Percentiles rank a stretch among this genome's conserved stretches.
Evolutionary conservation across 2,888 invertebrate species (phyloP).

Genomic region (Imbricaverruca yamaguchii): DNA sequence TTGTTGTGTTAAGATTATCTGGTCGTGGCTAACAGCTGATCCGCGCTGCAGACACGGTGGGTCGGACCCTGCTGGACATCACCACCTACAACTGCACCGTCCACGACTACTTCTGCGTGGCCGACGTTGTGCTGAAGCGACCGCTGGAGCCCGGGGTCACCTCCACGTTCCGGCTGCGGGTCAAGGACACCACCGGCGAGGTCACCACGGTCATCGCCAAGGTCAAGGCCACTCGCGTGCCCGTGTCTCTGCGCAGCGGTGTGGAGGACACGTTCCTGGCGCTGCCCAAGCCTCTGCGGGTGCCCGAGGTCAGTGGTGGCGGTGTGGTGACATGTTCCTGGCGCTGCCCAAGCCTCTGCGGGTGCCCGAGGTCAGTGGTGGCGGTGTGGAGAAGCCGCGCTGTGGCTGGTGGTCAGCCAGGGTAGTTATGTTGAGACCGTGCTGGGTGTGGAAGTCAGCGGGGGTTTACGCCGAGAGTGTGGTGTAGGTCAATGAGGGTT

Average conservation of each 20-base stretch:
- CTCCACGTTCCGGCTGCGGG: background rate
- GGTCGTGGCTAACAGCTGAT: no score
- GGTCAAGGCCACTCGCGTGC: background rate
- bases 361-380: background rate
- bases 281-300: background rate
- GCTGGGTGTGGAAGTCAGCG: no score
- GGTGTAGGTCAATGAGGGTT: no score
- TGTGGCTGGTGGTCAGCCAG: no score
- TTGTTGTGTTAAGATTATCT: no score
- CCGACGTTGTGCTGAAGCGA: background rate
- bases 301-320: background rate
- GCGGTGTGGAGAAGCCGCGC: background rate
- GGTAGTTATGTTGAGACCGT: no score
- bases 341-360: background rate
- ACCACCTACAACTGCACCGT: background rate
- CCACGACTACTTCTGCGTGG: background rate
- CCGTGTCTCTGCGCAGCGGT: background rate
- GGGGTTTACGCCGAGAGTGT: no score
- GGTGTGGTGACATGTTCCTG: background rate
- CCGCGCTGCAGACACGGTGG: background rate
- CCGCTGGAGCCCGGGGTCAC: conserved; percentile 5
- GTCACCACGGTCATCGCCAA: background rate
- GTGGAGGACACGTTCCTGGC: background rate
- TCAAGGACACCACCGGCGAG: background rate
- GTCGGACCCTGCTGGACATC: background rate